Percentiles rank a stretch among this genome's conserved stretches.
These are phyloP conservation scores for Paratilapia polleni DNA, from an alignment of 2,113 vertebrate species.

Conservation along the genomic window DNA sequence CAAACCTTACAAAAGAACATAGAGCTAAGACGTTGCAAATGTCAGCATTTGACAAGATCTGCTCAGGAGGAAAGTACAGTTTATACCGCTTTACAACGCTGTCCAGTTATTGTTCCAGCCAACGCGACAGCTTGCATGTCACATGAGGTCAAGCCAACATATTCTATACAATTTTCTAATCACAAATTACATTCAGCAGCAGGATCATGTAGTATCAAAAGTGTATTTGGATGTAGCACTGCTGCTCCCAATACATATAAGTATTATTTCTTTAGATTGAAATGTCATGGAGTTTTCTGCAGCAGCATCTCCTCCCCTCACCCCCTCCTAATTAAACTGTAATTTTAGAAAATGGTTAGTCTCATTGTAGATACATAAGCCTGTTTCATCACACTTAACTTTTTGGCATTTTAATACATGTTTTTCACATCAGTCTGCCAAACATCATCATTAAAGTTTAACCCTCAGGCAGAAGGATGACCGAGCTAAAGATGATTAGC, in stretches of 20 bases:
- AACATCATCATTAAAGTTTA: constrained; percentile 60
- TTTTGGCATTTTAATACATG: constrained; percentile 40
- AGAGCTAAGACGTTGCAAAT: background rate
- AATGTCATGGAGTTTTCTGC: constrained; percentile 63
- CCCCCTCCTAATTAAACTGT: constrained; percentile 54
- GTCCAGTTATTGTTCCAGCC: constrained; percentile 27
- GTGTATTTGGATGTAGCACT: constrained; percentile 4
- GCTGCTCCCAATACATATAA: background rate
- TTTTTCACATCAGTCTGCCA: constrained; percentile 57
- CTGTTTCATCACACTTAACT: constrained; percentile 60
- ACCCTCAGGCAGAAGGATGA: constrained; percentile 37
- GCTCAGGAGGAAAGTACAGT: background rate
- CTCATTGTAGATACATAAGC: constrained; percentile 53
- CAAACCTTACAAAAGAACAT: background rate
- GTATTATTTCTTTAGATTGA: constrained; percentile 33
- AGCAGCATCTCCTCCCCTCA: constrained; percentile 16
- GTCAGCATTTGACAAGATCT: background rate
- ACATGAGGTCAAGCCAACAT: constrained; percentile 30
- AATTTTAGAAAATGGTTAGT: constrained; percentile 60
- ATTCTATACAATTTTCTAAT: constrained; percentile 35
- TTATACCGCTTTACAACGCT: background rate
- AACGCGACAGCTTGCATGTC: background rate
- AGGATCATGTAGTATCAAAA: background rate
- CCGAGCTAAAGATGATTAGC: constrained; percentile 12
- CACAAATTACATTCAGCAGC: constrained; percentile 22